These are phyloP conservation scores for Petrocephalus sullivani DNA, from an alignment of 2,797 vertebrate species.

Conservation along the genomic window DNA sequence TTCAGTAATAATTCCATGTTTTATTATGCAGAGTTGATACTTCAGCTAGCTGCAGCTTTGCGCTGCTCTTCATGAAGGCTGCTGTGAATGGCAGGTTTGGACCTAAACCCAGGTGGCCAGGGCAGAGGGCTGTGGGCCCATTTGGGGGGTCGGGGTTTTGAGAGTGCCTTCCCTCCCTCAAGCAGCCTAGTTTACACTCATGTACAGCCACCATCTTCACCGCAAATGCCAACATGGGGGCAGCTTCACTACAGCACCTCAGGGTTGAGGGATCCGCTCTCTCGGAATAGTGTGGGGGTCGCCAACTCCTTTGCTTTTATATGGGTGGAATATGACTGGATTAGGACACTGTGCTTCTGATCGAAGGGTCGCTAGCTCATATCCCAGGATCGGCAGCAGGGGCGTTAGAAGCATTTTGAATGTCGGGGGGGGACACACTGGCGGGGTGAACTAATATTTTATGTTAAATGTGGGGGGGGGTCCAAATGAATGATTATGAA, in stretches of 20 bases:
- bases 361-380: not conserved
- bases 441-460: too few species aligned
- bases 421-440: too few species aligned
- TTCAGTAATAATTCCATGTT: not conserved
- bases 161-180: not conserved
- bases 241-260: not conserved
- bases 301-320: not conserved
- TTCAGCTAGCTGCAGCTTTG: not conserved
- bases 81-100: not conserved
- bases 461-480: too few species aligned
- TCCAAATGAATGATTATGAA: too few species aligned
- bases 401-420: too few species aligned
- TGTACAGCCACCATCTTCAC: not conserved
- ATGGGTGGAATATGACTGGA: not conserved
- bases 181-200: not conserved
- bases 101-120: not conserved
- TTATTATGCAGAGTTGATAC: not conserved
- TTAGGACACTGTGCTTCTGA: not conserved
- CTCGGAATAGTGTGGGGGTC: not conserved
- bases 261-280: not conserved
- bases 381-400: not conserved
- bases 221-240: not conserved
- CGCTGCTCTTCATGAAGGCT: not conserved
- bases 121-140: not conserved
- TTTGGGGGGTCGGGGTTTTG: not conserved